Evolutionary conservation across 2,888 invertebrate genomes (phyloP), one percentile per base, ranked within the genome.

Genomic region (Tetheella fluctuosa): DNA sequence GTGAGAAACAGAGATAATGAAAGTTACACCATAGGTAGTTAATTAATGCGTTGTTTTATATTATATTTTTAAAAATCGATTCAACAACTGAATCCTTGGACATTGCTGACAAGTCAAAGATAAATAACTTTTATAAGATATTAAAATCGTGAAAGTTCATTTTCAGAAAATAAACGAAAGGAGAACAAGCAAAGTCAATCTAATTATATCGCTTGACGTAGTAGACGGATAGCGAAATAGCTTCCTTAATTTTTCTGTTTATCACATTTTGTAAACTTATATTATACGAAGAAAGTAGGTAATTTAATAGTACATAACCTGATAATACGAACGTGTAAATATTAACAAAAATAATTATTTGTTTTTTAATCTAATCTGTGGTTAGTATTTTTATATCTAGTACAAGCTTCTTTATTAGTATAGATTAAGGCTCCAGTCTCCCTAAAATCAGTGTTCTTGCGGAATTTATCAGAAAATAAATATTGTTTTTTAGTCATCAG

Each of bases 211-310:
- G 87, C 88, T 85, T 84, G 84, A 82, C 79, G 81, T 84, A 75
- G 81, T 84, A 83, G 83, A 85, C 81, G 84, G 83, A 84, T 81
- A 82, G 81, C 83, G 80, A 87, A 88, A 88, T 88, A 79, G 86
- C 85, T 86, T 86, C 79, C 79, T 77, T 84, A 83, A 85, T 84
- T 84, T 76, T 84, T 76, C 73, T 67, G 74, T 62, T 81, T 72
- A 76, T 79, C 74, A 70, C 73, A 77, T 81, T 82, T 81, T 76
- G 67, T 69, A 65, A 77, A 77, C 76, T 80, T 78, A 64, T 72
- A 77, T 74, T 73, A 62, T 60, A 65, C 34, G 64, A 52, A 39
- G 63, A 52, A 71, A 64, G 65, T 62, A 71, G 63, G 65, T 62
- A 39, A 48, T 57, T 28, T 48, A 60, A 57, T 57, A 17, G 39